Evolutionary conservation across 92 coral and sea anemone genomes (phyloP).

Genomic region (Muricea muricata): DNA sequence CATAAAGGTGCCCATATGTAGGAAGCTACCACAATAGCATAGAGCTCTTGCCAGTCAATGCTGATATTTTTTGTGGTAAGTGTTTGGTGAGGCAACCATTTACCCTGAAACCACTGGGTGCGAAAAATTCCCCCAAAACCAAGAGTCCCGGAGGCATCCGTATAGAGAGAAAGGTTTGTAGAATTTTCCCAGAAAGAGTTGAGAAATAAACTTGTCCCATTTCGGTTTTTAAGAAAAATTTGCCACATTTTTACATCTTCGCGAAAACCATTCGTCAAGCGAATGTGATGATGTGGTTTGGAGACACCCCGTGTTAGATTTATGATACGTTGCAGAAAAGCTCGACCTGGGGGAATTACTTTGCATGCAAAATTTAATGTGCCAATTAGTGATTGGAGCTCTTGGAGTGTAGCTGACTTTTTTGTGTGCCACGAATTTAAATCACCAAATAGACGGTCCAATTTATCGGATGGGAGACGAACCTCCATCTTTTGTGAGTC

Average conservation of each 20-base stretch:
- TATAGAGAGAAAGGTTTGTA: constrained; percentile 16
- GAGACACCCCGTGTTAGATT: constrained; percentile 55
- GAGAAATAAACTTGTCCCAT: constrained; percentile 56
- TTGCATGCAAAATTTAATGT: constrained; percentile 67
- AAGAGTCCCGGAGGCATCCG: constrained; percentile 63
- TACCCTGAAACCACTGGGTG: constrained; percentile 55
- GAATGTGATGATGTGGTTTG: constrained; percentile 67
- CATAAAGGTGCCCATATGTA: constrained; percentile 55
- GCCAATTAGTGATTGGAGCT: constrained; percentile 61
- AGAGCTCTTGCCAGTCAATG: constrained; percentile 69
- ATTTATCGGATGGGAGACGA: constrained; percentile 59
- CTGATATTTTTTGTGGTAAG: constrained; percentile 49
- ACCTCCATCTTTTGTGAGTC: constrained; percentile 63
- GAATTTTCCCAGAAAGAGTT: constrained; percentile 39
- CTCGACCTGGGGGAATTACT: constrained; percentile 61
- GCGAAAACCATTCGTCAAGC: constrained; percentile 48
- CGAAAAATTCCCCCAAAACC: constrained; percentile 66
- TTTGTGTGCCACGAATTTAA: constrained; percentile 17
- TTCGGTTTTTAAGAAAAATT: constrained; percentile 49
- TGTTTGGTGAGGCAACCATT: constrained; percentile 56
- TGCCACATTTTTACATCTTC: constrained; percentile 66
- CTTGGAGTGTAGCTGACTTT: constrained; percentile 54
- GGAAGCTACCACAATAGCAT: constrained; percentile 52
- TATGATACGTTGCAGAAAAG: constrained; percentile 64
- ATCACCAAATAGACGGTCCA: constrained; percentile 37